Conservation (phyloP, 2,113 vertebrate genomes). For the Anser brachyrhynchus region DNA sequence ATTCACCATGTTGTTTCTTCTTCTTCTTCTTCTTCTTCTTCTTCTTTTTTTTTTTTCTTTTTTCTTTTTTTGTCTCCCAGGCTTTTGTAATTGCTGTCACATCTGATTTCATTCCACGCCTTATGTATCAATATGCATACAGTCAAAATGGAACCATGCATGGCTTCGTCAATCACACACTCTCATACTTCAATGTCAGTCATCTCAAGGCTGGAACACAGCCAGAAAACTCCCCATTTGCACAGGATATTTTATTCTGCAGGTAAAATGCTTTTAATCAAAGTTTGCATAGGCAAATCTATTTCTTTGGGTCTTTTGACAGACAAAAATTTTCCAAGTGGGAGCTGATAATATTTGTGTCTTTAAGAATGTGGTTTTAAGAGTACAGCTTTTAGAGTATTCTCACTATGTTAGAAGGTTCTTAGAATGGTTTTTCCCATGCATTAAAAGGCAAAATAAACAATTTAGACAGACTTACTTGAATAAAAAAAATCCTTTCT, state of each 20-base stretch:
- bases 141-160: conserved; percentile 92
- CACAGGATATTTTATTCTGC: conserved; percentile 88
- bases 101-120: conserved; percentile 95
- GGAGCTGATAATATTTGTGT: not conserved
- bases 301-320: not conserved
- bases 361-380: not conserved
- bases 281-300: not conserved
- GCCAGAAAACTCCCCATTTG: conserved; percentile 84
- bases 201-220: conserved; percentile 89
- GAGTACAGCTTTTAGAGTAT: not conserved
- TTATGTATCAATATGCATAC: conserved; percentile 94
- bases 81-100: conserved; percentile 98
- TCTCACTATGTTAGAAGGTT: not conserved
- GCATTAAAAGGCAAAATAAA: not conserved
- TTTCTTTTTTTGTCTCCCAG: conserved; percentile 67
- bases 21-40: not conserved
- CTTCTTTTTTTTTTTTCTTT: not conserved
- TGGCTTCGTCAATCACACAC: conserved; percentile 94
- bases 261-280: conserved; percentile 79
- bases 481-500: not conserved
- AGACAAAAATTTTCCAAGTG: not conserved
- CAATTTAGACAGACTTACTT: not conserved
- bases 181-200: conserved; percentile 95
- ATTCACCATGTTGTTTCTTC: fast-evolving
- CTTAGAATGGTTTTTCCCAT: not conserved